Evolutionary conservation across 2,113 vertebrate genomes (phyloP).

Genomic region (Zapus hudsonius): DNA sequence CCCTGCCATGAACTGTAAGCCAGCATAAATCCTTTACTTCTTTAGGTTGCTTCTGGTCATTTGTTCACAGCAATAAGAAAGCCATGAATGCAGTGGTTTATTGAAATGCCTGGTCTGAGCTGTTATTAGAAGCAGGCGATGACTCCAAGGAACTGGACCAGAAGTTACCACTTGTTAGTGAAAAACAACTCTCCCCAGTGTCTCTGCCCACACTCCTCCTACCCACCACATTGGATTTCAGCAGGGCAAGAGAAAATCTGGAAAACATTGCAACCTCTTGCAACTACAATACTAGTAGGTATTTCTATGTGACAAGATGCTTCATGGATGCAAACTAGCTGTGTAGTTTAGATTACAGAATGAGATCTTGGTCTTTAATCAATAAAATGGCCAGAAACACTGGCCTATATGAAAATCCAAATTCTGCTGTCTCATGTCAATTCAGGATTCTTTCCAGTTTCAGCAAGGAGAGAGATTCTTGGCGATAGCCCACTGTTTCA

Average conservation of each 20-base stretch:
- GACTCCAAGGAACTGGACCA: background rate
- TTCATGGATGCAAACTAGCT: background rate
- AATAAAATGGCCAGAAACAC: conserved; percentile 16
- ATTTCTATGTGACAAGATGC: conserved; percentile 13
- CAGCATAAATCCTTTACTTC: too few relatives aligned
- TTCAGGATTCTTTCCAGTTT: background rate
- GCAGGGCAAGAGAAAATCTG: conserved; percentile 60
- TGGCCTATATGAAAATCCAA: conserved; percentile 24
- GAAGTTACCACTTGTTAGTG: background rate
- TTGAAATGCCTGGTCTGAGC: background rate
- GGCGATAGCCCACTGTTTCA: background rate
- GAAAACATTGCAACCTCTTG: conserved; percentile 48
- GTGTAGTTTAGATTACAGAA: background rate
- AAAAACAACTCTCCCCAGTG: background rate
- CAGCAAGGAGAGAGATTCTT: background rate
- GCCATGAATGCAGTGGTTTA: background rate
- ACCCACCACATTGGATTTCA: background rate
- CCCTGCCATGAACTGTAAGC: too few relatives aligned
- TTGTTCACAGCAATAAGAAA: too few relatives aligned
- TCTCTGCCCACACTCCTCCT: background rate
- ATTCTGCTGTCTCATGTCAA: background rate
- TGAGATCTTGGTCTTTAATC: conserved; percentile 22
- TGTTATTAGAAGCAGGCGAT: background rate
- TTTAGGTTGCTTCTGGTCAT: too few relatives aligned
- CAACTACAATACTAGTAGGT: conserved; percentile 47